phyloP scores from a whole-genome alignment of 2,113 vertebrate genomes.

The Pygoscelis antarcticus region DNA sequence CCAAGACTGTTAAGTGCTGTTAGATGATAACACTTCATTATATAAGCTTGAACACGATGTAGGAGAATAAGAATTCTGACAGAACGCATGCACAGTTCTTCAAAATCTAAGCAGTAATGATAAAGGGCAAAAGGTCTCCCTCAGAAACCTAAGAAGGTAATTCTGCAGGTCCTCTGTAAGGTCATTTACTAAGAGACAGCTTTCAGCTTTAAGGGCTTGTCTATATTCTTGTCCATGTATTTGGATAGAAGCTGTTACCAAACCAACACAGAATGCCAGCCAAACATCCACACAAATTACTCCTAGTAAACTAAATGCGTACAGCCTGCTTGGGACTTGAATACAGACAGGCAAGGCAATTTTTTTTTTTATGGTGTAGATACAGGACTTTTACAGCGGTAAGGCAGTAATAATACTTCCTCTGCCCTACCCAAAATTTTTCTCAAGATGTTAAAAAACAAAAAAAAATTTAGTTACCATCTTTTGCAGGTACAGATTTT shows the following conservation, averaged over 20 bases:
- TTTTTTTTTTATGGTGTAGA: background rate
- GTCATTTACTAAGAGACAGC: background rate
- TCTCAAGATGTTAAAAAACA: background rate
- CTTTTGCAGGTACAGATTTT: constrained; percentile 60
- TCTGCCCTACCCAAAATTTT: background rate
- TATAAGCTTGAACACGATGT: background rate
- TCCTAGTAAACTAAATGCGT: background rate
- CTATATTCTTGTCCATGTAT: background rate
- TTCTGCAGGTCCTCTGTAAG: background rate
- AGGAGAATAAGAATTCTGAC: background rate
- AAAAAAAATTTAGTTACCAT: constrained; percentile 53
- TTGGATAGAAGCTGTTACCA: background rate
- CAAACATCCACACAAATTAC: background rate
- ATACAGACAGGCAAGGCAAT: background rate
- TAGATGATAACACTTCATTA: background rate
- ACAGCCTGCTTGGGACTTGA: background rate
- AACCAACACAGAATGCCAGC: background rate
- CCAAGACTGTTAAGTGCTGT: background rate
- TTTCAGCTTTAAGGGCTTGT: background rate
- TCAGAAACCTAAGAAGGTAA: background rate
- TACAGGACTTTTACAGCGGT: background rate
- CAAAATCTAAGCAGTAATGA: background rate
- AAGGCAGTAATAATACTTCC: background rate
- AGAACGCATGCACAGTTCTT: background rate
- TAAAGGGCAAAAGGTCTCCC: background rate